Base-by-base conservation (phyloP, 2,888 invertebrate species). In the Drosophila mayaguana region DNA sequence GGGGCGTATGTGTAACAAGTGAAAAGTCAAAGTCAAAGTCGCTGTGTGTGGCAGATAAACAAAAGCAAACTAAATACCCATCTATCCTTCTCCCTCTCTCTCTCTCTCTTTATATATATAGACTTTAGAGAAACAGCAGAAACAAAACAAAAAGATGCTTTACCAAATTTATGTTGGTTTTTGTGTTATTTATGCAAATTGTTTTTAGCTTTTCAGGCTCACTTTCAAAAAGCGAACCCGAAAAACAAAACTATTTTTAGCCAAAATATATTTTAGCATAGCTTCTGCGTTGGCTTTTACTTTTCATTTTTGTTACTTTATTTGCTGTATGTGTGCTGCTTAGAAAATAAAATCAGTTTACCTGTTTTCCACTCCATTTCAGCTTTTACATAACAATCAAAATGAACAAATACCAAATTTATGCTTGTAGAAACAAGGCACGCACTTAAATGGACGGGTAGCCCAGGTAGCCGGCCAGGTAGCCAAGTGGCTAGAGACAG, bases 1-100 rank as follows among this genome's bases (percentile, higher is more conserved):
- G 68, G 84, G 89, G 79, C 89, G 84, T 89, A 84, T 84, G 89
- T 79, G 89, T 83, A 84, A 83, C 89, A 87, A 86, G 84, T 89
- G 84, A 83, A 89, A 89, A 72, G 87, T 66, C 71, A 65, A 81
- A 70, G 73, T 65, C 56, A 71, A 75, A 56, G 59, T 63, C 79
- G 63, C 62, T 57, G 20, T 75, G 71, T 80, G 80, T 72, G 80
- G 80, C 79, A 45, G 25, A n/a, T 43, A 38, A 45, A 36, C 60
- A 51, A 46, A 43, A 11, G 22, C 51, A n/a, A 1, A 36, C 5
- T 40, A 64, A 57, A 46, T 3, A 46, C 14, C 18, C 16, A 34
- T 28, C 1, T 8, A 28, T 7, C 28, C 28, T 8, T 9, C 28
- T 3, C 12, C 14, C 2, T 7, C 32, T 32, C 18, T 50, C 12